phyloP scores from a whole-genome alignment of 1,140 invertebrate genomes.

The Apocrypta bakeri region DNA sequence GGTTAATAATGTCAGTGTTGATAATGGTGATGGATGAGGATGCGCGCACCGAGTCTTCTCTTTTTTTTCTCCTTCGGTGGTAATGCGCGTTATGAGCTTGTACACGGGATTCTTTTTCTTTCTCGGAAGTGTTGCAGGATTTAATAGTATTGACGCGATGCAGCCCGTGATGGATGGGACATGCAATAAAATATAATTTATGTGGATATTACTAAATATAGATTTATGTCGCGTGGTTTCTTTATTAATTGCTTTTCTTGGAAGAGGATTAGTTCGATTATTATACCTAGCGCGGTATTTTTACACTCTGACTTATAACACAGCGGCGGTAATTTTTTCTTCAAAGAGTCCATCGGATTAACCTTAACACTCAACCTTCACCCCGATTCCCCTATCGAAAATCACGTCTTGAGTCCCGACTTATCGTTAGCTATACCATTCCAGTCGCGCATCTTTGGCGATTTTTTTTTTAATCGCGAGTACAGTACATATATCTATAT shows the following conservation, averaged over 20 bases:
- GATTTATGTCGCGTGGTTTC: not conserved
- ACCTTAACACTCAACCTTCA: too few relatives aligned
- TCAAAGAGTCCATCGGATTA: too few relatives aligned
- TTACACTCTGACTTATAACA: not conserved
- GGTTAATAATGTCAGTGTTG: conserved; percentile 17
- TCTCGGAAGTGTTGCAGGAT: not conserved
- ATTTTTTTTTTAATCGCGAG: not conserved
- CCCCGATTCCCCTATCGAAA: not conserved
- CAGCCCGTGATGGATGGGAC: not conserved
- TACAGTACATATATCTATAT: not conserved
- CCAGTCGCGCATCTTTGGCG: not conserved
- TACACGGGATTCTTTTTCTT: not conserved
- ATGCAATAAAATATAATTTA: not conserved
- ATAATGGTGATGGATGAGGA: conserved; percentile 34
- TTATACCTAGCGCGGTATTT: too few relatives aligned
- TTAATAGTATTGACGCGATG: not conserved
- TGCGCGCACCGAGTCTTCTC: too few relatives aligned
- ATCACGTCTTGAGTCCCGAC: not conserved
- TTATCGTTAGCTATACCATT: too few relatives aligned
- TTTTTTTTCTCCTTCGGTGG: not conserved
- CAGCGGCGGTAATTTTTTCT: not conserved
- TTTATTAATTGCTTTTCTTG: not conserved
- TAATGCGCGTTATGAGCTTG: not conserved
- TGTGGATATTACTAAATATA: not conserved
- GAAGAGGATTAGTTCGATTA: not conserved